Conservation (phyloP, 1,140 invertebrate genomes). For the Drosophila aff. region DNA sequence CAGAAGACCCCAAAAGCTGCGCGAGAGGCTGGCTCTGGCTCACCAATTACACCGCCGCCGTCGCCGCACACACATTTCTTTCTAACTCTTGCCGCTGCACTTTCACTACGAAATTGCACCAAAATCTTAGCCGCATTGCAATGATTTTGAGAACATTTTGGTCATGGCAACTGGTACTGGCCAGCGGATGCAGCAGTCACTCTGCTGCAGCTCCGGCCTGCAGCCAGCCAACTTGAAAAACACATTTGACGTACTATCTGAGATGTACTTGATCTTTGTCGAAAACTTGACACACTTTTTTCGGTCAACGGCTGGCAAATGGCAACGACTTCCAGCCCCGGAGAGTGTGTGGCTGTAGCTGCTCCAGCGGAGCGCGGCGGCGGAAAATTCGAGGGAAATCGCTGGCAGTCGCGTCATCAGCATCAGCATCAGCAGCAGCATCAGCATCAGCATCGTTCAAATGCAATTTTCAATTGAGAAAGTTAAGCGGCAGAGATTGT, state of each 20-base stretch:
- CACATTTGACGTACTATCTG: slow-evolving; percentile 66
- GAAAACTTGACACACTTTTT: slow-evolving; percentile 78
- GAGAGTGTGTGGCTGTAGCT: slow-evolving; percentile 15
- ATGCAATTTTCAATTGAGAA: slow-evolving; percentile 79
- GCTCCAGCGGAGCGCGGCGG: slow-evolving; percentile 45
- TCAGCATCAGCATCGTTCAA: slow-evolving; percentile 36
- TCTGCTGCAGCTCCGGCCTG: slow-evolving; percentile 19
- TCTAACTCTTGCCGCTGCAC: slow-evolving; percentile 44
- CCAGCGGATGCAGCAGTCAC: slow-evolving; percentile 57
- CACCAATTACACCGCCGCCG: slow-evolving; percentile 30
- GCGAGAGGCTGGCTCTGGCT: slow-evolving; percentile 10
- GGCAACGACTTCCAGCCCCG: slow-evolving; percentile 58
- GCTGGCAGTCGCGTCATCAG: slow-evolving; percentile 25
- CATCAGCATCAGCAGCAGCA: slow-evolving; percentile 7
- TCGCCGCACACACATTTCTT: slow-evolving; percentile 32
- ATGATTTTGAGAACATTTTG: slow-evolving; percentile 75
- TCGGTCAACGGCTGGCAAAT: slow-evolving; percentile 66
- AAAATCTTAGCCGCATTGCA: slow-evolving; percentile 62
- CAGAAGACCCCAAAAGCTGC: slow-evolving; percentile 9
- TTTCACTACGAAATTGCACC: slow-evolving; percentile 64
- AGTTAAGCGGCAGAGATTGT: slow-evolving; percentile 64
- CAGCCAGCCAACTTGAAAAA: slow-evolving; percentile 15
- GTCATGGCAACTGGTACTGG: slow-evolving; percentile 70
- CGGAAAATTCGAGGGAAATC: slow-evolving; percentile 77
- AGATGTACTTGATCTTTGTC: slow-evolving; percentile 80